Percentiles rank a stretch among this genome's conserved stretches.
Evolutionary conservation across 2,888 invertebrate species (phyloP).

Genomic region (Ophion ventricosus): DNA sequence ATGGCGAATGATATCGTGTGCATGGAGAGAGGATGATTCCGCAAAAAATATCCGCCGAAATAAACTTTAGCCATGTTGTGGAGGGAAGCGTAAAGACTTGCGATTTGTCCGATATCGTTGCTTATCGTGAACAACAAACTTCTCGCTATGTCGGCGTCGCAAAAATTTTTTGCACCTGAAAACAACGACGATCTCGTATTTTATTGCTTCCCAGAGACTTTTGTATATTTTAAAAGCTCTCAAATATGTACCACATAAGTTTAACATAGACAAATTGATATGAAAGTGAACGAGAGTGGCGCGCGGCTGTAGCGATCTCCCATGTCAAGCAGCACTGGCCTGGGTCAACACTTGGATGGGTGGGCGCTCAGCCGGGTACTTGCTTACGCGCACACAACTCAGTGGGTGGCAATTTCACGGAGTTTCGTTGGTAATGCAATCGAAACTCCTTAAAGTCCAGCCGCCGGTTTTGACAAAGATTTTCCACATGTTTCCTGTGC

Average conservation of each 20-base stretch:
- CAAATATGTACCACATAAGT: no score
- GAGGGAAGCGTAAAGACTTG: slow-evolving; percentile 87
- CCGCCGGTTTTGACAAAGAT: no score
- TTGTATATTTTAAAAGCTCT: slow-evolving; percentile 12
- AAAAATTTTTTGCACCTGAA: slow-evolving; percentile 80
- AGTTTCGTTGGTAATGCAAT: no score
- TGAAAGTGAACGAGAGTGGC: no score
- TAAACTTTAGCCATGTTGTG: slow-evolving; percentile 87
- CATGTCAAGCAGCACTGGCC: no score
- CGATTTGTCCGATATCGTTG: slow-evolving; percentile 90
- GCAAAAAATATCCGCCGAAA: slow-evolving; percentile 89
- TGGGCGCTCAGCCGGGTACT: no score
- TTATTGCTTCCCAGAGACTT: not conserved
- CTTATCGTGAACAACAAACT: slow-evolving; percentile 88
- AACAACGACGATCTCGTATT: slow-evolving; percentile 25
- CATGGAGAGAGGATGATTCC: slow-evolving; percentile 89
- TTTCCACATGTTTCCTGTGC: no score
- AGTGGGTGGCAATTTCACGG: no score
- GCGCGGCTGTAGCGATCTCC: no score
- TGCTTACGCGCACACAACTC: no score
- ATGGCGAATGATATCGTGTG: slow-evolving; percentile 88
- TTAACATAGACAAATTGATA: not conserved
- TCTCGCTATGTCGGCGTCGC: slow-evolving; percentile 86
- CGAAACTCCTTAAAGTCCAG: no score
- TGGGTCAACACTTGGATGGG: no score